phyloP scores from a whole-genome alignment of 2,888 invertebrate genomes.

The Maniola hyperantus region DNA sequence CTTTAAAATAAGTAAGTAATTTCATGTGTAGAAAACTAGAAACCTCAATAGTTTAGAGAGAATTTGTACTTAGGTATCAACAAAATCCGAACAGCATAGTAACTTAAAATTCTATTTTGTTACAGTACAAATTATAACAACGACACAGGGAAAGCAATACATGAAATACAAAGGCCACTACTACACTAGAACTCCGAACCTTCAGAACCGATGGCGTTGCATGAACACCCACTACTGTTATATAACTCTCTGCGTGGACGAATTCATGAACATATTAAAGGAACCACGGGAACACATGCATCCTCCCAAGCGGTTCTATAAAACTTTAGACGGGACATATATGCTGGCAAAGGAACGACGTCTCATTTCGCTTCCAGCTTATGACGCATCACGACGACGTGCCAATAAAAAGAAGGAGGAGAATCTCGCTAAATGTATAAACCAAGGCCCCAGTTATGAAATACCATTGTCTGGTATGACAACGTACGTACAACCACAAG shows the following conservation, averaged over 20 bases:
- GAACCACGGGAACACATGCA: constrained; percentile 34
- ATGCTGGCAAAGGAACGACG: constrained; percentile 25
- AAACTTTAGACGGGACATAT: constrained; percentile 31
- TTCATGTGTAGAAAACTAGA: background rate
- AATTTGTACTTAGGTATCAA: background rate
- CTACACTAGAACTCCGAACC: constrained; percentile 55
- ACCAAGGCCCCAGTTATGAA: background rate
- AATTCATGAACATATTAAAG: constrained; percentile 30
- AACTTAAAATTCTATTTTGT: constrained; percentile 25
- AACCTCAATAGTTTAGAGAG: background rate
- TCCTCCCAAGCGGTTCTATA: constrained; percentile 30
- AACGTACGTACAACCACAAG: no score
- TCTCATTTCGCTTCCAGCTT: background rate
- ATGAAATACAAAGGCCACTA: constrained; percentile 59
- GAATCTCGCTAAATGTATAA: background rate
- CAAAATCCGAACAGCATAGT: background rate
- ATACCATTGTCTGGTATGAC: background rate
- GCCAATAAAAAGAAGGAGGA: background rate
- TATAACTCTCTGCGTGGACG: constrained; percentile 43
- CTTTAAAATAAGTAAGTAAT: background rate
- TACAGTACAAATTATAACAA: constrained; percentile 51
- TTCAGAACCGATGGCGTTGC: constrained; percentile 52
- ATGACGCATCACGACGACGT: background rate
- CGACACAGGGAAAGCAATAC: constrained; percentile 52
- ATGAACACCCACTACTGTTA: constrained; percentile 53